phyloP scores from a whole-genome alignment of 1,140 invertebrate species.

The Polyergus mexicanus region DNA sequence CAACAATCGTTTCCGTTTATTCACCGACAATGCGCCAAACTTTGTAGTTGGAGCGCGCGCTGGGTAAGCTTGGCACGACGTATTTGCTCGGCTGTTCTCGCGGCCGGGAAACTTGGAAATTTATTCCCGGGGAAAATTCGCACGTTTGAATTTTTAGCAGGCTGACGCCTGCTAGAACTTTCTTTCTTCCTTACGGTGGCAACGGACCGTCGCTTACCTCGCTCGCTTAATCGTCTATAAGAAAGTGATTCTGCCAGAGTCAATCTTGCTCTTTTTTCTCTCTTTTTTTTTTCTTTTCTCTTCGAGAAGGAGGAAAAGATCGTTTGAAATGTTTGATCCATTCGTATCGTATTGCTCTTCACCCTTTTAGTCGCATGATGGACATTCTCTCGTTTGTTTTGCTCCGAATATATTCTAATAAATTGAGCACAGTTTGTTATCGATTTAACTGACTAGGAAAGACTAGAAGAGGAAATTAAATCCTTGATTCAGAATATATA shows the following conservation, averaged over 20 bases:
- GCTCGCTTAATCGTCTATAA: constrained; percentile 69
- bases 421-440: constrained; percentile 29
- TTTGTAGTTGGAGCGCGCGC: constrained; percentile 78
- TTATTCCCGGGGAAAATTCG: constrained; percentile 81
- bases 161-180: constrained; percentile 68
- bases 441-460: constrained; percentile 1
- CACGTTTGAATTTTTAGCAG: constrained; percentile 82
- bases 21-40: constrained; percentile 83
- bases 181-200: constrained; percentile 42
- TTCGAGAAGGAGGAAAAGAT: background rate
- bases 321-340: constrained; percentile 24
- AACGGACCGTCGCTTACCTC: constrained; percentile 33
- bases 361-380: constrained; percentile 12
- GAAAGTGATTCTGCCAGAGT: constrained; percentile 62
- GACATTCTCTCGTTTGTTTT: constrained; percentile 9
- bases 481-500: background rate
- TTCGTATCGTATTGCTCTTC: background rate
- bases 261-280: constrained; percentile 17
- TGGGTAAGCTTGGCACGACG: constrained; percentile 73
- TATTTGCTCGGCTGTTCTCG: constrained; percentile 81
- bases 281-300: background rate
- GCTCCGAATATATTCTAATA: constrained; percentile 7
- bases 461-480: constrained; percentile 42
- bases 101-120: constrained; percentile 80
- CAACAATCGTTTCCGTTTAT: constrained; percentile 84